Evolutionary conservation across 2,888 invertebrate genomes (phyloP), one percentile per base, ranked within the genome.

Genomic region (Andrena praecox): DNA sequence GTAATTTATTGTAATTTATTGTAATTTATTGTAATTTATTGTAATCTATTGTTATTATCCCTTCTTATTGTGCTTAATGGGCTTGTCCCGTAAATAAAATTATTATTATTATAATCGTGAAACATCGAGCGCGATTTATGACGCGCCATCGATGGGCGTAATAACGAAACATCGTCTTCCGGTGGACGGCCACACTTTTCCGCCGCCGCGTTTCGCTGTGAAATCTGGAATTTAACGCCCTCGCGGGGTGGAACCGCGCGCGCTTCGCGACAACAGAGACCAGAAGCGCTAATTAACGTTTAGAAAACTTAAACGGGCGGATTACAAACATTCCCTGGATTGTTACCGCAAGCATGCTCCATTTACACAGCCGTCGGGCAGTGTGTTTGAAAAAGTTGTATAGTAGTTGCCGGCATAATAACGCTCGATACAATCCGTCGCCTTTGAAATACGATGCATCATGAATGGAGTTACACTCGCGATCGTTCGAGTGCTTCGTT

Each of bases 181-280:
- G 63, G 72, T 54, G 52, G 71, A 31, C 42, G 48, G 62, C 35
- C 60, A 62, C 78, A 64, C 67, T 76, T 76, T 85, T 79, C 63
- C 85, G 31, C 52, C 71, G 70, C 76, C 69, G 75, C 69, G 73
- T 73, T 70, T 74, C 56, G 31, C 69, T 48, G 79, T 76, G 69
- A 75, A 79, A 82, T 76, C 74, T 68, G 35, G 73, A 67, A 86
- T 85, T 85, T 86, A 85, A 85, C 63, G 73, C 67, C 31, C 79
- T 56, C 70, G 50, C 31, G 52, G 52, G 68, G 70, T 35, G 70
- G 50, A 62, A 50, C 52, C 62, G n/a, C 6, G 62, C 10, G 6
- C 8, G n/a, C 10, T 35, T 4, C 1, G n/a, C 4, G 7, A 16
- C 29, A 12, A 12, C 16, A n/a, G 29, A 60, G 16, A 16, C 27